Evolutionary conservation across 2,797 vertebrate genomes (phyloP), one percentile per base, ranked within the genome.

Genomic region (Chiloscyllium punctatum): DNA sequence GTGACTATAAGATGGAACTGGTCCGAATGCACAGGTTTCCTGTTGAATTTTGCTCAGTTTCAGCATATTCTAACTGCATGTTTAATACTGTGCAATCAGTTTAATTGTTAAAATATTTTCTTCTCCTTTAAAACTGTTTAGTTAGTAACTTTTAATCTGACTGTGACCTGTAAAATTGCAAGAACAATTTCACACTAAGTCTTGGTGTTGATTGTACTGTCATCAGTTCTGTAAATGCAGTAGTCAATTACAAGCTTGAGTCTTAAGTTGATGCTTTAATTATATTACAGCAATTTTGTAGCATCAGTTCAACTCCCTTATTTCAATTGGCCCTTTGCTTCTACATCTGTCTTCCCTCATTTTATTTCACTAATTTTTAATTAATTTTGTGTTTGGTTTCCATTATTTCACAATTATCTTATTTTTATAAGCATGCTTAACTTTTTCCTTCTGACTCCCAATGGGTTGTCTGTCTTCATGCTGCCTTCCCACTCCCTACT

Each of bases 361-460:
- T 72, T 95, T 77, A 30, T 21, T 33, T 77, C 53, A 51, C 42
- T 72, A 53, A 48, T 51, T 95, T 51, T 33, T 48, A 30, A 42
- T 53, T 21, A 51, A 72, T 77, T 77, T 95, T 95, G 71, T 95
- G 71, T 77, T 77, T 95, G 53, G 94, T 95, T 95, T 94, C 66
- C n/a, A 94, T 94, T 74, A 71, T 94, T 94, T 92, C n/a, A 25
- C 25, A 74, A 48, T 74, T 72, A 77, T 33, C 42, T 53, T 94
- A 42, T 69, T 72, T 42, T 33, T 69, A 42, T 94, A 94, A 42
- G 37, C 9, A 68, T n/a, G n/a, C 90, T 92, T 15, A 71, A 7
- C 42, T 72, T 74, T 68, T 51, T 8, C 91, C 66, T 74, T 74
- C 69, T 77, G 94, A 94, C 33, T 72, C 94, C 42, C 42, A 74